A percentile compares a stretch with the other conserved stretches of the same genome.
These are phyloP conservation scores for Tinea trinotella DNA, from an alignment of 2,888 invertebrate species.

Conservation along the genomic window DNA sequence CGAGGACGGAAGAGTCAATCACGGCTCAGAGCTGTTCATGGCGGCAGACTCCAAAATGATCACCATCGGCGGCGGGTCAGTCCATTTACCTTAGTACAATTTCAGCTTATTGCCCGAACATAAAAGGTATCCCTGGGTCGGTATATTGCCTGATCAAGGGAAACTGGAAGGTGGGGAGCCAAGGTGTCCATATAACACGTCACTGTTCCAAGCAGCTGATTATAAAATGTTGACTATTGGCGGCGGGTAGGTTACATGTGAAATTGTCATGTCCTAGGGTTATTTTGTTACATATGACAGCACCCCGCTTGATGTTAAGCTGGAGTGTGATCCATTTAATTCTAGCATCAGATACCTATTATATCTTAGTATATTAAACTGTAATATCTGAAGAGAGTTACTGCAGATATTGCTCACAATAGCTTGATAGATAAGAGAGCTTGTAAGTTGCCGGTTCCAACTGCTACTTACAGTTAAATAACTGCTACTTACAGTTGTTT, in stretches of 20 bases:
- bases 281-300: too few relatives aligned
- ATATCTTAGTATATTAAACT: too few relatives aligned
- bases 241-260: slow-evolving; percentile 83
- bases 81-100: slow-evolving; percentile 26
- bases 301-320: too few relatives aligned
- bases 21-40: slow-evolving; percentile 95
- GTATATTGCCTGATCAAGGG: slow-evolving; percentile 80
- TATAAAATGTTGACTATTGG: slow-evolving; percentile 93
- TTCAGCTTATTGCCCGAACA: slow-evolving; percentile 81
- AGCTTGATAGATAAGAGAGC: too few relatives aligned
- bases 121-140: slow-evolving; percentile 95
- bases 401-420: too few relatives aligned
- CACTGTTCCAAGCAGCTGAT: slow-evolving; percentile 96
- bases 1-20: slow-evolving; percentile 78
- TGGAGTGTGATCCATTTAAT: too few relatives aligned
- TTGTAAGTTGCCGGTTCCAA: too few relatives aligned
- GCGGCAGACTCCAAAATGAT: slow-evolving; percentile 96
- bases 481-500: too few relatives aligned
- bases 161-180: slow-evolving; percentile 45
- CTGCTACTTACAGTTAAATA: too few relatives aligned
- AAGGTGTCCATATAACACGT: slow-evolving; percentile 78
- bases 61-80: slow-evolving; percentile 96
- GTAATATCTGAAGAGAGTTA: too few relatives aligned
- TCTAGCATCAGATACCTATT: too few relatives aligned
- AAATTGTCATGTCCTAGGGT: too few relatives aligned